Percentiles rank a stretch among this genome's conserved stretches.
These are phyloP conservation scores for Polyergus mexicanus DNA, from an alignment of 1,140 invertebrate genomes.

Conservation along the genomic window DNA sequence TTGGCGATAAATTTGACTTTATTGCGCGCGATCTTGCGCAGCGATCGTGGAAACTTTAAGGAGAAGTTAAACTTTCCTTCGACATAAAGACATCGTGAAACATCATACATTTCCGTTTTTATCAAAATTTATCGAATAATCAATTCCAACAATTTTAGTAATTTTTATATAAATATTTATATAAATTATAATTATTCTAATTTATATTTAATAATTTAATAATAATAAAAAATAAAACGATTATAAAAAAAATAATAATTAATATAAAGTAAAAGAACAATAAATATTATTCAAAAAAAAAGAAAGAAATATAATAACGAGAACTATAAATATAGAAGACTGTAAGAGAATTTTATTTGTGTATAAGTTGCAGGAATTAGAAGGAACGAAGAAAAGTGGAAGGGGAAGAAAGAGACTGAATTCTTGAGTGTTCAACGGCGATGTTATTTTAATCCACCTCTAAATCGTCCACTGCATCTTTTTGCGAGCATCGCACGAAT, in stretches of 20 bases:
- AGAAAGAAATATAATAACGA: neutral
- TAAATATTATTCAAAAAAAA: too few species aligned
- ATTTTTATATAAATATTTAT: neutral
- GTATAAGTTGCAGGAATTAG: constrained; percentile 1
- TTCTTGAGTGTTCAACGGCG: neutral
- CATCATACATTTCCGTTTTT: neutral
- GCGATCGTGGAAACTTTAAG: constrained; percentile 5
- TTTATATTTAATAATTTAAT: too few species aligned
- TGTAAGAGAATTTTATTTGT: neutral
- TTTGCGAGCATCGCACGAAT: constrained; percentile 18
- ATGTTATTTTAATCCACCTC: constrained; percentile 4
- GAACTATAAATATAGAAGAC: neutral
- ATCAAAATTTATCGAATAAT: neutral
- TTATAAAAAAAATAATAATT: too few species aligned
- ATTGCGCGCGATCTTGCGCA: constrained; percentile 1
- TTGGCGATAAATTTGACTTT: constrained; percentile 37
- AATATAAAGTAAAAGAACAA: neutral
- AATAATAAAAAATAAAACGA: too few species aligned
- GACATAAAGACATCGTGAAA: neutral
- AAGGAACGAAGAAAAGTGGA: neutral
- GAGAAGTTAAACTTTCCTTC: neutral
- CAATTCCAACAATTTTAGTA: neutral
- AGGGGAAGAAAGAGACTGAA: neutral
- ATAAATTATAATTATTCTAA: too few species aligned
- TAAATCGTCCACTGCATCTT: neutral